A percentile compares a stretch with the other conserved stretches of the same genome.
Evolutionary conservation across 2,888 invertebrate species (phyloP).

Genomic region (Cinara cedri): DNA sequence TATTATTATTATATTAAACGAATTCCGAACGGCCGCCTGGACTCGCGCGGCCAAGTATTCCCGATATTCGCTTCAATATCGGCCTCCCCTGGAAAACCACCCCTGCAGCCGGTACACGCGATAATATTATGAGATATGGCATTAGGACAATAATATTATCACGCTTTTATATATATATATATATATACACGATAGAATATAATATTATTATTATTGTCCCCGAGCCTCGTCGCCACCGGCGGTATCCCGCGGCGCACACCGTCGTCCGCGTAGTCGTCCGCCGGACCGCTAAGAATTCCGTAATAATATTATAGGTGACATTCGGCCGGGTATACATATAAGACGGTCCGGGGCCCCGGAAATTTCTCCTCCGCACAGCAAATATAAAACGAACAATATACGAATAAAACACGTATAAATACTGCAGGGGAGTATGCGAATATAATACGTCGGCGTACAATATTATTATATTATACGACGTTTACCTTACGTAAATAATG

Average conservation of each 20-base stretch:
- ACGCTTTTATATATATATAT: slow-evolving; percentile 31
- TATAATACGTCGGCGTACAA: neutral
- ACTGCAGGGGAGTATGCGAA: neutral
- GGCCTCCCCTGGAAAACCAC: slow-evolving; percentile 6
- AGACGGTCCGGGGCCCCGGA: neutral
- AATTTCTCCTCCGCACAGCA: neutral
- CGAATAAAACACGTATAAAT: neutral
- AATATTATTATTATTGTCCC: slow-evolving; percentile 30
- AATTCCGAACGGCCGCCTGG: slow-evolving; percentile 42
- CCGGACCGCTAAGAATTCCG: slow-evolving; percentile 36
- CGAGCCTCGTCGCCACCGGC: neutral
- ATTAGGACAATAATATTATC: slow-evolving; percentile 30
- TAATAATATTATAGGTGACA: neutral
- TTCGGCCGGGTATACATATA: neutral
- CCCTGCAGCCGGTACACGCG: neutral
- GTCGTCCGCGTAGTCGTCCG: slow-evolving; percentile 14
- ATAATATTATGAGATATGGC: no score
- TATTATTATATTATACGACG: neutral
- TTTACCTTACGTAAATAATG: slow-evolving; percentile 4
- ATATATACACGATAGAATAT: no score
- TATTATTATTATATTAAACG: slow-evolving; percentile 54
- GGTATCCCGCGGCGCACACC: no score
- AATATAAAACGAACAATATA: neutral
- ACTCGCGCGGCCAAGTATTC: slow-evolving; percentile 42
- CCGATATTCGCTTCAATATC: slow-evolving; percentile 48